Evolutionary conservation across 2,797 vertebrate species (phyloP).

Genomic region (Pipistrellus kuhlii): DNA sequence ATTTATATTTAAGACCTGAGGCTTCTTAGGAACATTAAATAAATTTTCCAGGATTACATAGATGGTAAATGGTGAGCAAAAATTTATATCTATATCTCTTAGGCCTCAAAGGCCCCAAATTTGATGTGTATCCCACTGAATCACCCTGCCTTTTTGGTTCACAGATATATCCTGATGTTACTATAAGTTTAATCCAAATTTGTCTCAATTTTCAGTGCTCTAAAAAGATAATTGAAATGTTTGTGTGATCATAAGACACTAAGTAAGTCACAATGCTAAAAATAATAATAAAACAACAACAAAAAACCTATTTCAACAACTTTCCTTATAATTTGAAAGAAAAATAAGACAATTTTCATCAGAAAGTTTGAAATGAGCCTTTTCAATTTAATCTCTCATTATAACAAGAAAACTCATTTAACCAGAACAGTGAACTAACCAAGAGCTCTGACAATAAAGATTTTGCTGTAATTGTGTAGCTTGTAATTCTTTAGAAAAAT

Average conservation of each 20-base stretch:
- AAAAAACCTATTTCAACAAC: not conserved
- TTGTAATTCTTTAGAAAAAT: constrained; percentile 48
- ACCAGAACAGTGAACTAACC: constrained; percentile 30
- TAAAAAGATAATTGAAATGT: constrained; percentile 13
- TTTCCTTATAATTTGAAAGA: not conserved
- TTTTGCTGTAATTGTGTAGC: constrained; percentile 16
- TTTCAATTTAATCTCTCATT: constrained; percentile 42
- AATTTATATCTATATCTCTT: not conserved
- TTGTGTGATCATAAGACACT: not conserved
- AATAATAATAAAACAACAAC: not conserved
- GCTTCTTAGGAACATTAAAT: not conserved
- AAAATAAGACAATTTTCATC: constrained; percentile 20
- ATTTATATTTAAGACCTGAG: not conserved
- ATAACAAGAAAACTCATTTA: constrained; percentile 54
- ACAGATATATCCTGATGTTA: not conserved
- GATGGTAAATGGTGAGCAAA: not conserved
- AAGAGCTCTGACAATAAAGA: constrained; percentile 25
- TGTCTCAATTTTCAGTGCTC: constrained; percentile 1
- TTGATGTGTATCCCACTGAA: not conserved
- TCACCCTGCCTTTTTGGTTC: not conserved
- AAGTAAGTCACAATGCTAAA: not conserved
- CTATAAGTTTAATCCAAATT: not conserved
- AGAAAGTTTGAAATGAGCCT: constrained; percentile 21
- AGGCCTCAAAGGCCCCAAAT: not conserved
- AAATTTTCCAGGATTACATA: not conserved